A percentile compares a stretch with the other conserved stretches of the same genome.
Conservation (phyloP, 2,797 vertebrate genomes). For the Cryptoblepharus egeriae region DNA sequence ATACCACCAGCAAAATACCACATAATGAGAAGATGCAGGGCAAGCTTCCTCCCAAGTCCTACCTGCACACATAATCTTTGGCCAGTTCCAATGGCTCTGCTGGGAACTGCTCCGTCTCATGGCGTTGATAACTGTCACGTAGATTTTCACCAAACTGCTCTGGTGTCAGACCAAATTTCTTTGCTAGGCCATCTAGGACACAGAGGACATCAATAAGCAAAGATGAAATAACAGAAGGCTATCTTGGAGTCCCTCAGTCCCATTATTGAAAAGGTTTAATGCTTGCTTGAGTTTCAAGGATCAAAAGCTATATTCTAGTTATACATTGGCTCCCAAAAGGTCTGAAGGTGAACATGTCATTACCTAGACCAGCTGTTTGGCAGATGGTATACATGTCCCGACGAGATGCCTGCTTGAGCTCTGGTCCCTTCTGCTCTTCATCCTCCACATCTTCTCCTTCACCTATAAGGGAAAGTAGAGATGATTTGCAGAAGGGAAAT, state of each 20-base stretch:
- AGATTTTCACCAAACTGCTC: constrained; percentile 99
- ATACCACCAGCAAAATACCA: fast-evolving
- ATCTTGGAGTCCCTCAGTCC: too few species aligned
- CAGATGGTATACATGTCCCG: constrained; percentile 99
- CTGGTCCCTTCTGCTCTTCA: constrained; percentile 93
- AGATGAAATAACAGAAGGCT: too few species aligned
- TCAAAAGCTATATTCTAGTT: too few species aligned
- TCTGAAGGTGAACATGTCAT: constrained; percentile 52
- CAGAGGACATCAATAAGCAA: neutral
- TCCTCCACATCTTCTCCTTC: constrained; percentile 86
- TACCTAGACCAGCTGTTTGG: constrained; percentile 93
- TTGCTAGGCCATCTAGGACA: constrained; percentile 89
- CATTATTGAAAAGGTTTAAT: too few species aligned
- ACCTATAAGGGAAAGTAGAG: constrained; percentile 71
- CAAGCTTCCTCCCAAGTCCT: constrained; percentile 3
- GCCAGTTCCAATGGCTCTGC: constrained; percentile 96
- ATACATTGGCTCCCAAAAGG: too few species aligned
- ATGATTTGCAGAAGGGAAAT: neutral
- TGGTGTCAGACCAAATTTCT: constrained; percentile 97
- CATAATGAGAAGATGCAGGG: neutral
- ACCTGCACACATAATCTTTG: constrained; percentile 98
- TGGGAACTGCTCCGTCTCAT: constrained; percentile 98
- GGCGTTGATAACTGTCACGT: constrained; percentile 97
- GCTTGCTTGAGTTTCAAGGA: too few species aligned
- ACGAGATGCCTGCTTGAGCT: constrained; percentile 96